A percentile compares a stretch with the other conserved stretches of the same genome.
Conservation (phyloP, 2,888 invertebrate genomes). For the Xestia ashworthii region DNA sequence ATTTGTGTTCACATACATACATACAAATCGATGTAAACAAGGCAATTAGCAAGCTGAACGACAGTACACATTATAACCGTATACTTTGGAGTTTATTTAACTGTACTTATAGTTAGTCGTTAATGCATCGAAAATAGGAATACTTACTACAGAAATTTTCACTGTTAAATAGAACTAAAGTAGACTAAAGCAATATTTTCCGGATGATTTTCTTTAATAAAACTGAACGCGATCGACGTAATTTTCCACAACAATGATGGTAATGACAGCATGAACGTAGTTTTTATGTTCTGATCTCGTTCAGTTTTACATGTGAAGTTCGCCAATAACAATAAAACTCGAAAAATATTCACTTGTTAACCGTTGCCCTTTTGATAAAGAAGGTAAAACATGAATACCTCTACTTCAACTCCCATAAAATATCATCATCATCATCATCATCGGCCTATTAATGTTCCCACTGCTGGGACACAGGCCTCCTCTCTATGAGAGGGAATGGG, state of each 20-base stretch:
- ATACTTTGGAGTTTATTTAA: slow-evolving; percentile 11
- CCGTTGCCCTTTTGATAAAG: slow-evolving; percentile 12
- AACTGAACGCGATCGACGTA: not conserved
- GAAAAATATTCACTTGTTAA: not conserved
- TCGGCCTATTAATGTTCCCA: too few species aligned
- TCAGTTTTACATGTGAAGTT: not conserved
- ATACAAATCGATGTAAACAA: slow-evolving; percentile 44
- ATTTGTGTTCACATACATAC: slow-evolving; percentile 12
- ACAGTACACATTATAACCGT: slow-evolving; percentile 34
- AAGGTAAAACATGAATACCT: slow-evolving; percentile 20
- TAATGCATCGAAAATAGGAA: slow-evolving; percentile 10
- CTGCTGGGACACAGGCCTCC: too few species aligned
- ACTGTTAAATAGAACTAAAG: too few species aligned
- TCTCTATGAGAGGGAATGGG: too few species aligned
- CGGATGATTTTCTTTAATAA: too few species aligned
- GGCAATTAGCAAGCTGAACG: slow-evolving; percentile 32
- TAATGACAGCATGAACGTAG: not conserved
- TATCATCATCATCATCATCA: too few species aligned
- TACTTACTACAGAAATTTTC: too few species aligned
- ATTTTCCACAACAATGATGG: not conserved
- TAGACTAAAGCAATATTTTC: too few species aligned
- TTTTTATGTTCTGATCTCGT: not conserved
- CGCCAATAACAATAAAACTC: not conserved
- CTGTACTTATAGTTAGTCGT: not conserved
- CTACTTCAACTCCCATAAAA: not conserved